Conservation (phyloP, 2,113 vertebrate species). For the Cebus imitator region DNA sequence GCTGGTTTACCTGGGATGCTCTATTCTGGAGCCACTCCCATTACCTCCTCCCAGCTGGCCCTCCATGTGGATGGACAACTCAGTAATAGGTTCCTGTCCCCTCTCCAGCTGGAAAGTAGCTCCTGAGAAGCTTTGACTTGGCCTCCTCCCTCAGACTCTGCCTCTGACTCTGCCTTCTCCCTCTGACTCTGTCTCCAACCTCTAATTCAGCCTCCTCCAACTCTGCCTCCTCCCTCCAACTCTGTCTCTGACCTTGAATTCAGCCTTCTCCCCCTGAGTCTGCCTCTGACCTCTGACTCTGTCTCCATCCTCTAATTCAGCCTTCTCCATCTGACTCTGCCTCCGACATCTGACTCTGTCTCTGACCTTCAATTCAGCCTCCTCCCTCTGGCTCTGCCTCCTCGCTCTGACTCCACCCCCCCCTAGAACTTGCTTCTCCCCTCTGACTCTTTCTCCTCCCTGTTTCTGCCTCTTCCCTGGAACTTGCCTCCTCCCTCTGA, state of each 20-base stretch:
- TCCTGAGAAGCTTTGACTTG: neutral
- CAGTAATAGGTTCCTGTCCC: neutral
- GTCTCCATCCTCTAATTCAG: too few relatives aligned
- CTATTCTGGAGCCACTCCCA: neutral
- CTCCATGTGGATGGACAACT: neutral
- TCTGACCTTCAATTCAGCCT: too few relatives aligned
- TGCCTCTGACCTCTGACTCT: accelerated
- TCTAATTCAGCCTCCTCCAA: too few relatives aligned
- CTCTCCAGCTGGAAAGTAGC: neutral
- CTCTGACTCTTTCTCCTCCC: neutral
- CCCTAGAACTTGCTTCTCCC: too few relatives aligned
- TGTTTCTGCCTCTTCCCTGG: too few relatives aligned
- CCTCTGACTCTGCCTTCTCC: neutral
- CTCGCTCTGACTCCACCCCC: too few relatives aligned
- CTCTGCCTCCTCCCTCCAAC: neutral
- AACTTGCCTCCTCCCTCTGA: too few relatives aligned
- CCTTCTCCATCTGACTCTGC: too few relatives aligned
- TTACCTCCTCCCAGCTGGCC: neutral
- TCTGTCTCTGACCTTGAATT: neutral
- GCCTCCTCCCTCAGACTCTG: neutral
- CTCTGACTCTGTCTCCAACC: neutral
- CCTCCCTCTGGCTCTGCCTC: too few relatives aligned
- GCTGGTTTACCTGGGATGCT: too few relatives aligned
- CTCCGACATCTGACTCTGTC: too few relatives aligned
- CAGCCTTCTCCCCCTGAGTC: too few relatives aligned